A percentile compares a stretch with the other conserved stretches of the same genome.
Evolutionary conservation across 1,140 invertebrate species (phyloP).

Genomic region (Coptotermes formosanus): DNA sequence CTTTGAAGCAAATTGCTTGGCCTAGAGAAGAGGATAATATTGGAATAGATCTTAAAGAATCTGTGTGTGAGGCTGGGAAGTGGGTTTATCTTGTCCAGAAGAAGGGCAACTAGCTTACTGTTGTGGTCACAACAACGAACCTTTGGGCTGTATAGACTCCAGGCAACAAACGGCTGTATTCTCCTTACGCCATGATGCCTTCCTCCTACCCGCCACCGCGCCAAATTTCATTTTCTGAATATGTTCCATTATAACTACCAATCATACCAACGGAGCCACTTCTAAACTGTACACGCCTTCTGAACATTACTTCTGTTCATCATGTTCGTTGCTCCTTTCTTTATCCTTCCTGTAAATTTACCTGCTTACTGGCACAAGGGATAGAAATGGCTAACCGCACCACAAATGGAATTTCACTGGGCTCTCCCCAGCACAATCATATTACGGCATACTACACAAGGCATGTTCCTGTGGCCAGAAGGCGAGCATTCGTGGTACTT

Average conservation of each 20-base stretch:
- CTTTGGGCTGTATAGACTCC: too few species aligned
- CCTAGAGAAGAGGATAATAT: too few species aligned
- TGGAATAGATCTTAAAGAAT: too few species aligned
- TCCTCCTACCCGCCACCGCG: background rate
- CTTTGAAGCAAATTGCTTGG: too few species aligned
- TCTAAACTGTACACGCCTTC: background rate
- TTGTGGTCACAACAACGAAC: too few species aligned
- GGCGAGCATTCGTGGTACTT: too few species aligned
- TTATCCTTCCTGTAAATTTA: background rate
- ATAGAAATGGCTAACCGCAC: background rate
- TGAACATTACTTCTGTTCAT: conserved; percentile 6
- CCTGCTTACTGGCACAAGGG: background rate
- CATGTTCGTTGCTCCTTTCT: background rate
- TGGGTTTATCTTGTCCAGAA: too few species aligned
- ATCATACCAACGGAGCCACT: background rate
- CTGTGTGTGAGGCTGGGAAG: too few species aligned
- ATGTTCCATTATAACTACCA: background rate
- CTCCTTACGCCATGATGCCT: background rate
- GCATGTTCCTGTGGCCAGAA: too few species aligned
- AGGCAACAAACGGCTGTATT: background rate
- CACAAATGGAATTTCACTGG: background rate
- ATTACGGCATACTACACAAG: too few species aligned
- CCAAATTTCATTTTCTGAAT: background rate
- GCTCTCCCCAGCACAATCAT: too few species aligned
- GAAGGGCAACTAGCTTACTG: too few species aligned